Conservation (phyloP, 1,140 invertebrate species). For the Atta texana region DNA sequence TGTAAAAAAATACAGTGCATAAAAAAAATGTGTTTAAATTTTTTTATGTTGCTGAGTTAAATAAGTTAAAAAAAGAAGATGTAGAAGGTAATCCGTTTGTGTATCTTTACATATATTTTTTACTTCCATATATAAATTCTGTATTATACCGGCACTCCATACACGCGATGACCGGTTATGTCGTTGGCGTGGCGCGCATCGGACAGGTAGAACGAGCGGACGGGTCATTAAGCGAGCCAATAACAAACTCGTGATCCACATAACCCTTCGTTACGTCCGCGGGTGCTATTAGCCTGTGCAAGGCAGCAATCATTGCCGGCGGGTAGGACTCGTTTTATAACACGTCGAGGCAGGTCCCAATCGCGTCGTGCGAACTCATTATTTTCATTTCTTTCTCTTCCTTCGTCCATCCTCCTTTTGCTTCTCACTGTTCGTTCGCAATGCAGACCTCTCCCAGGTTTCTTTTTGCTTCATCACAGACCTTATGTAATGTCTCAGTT, state of each 20-base stretch:
- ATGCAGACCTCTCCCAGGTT: neutral
- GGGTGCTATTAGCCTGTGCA: conserved; percentile 66
- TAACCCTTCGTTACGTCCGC: conserved; percentile 73
- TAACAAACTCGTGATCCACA: conserved; percentile 75
- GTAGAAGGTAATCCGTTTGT: neutral
- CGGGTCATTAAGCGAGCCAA: conserved; percentile 73
- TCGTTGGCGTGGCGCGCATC: conserved; percentile 43
- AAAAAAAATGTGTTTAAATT: neutral
- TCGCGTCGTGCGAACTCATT: conserved; percentile 65
- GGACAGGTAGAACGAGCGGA: conserved; percentile 68
- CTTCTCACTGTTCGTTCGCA: conserved; percentile 10
- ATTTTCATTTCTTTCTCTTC: conserved; percentile 41
- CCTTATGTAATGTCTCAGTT: conserved; percentile 67
- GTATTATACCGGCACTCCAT: conserved; percentile 2
- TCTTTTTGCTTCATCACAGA: conserved; percentile 50
- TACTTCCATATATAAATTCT: conserved; percentile 32
- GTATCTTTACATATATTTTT: neutral
- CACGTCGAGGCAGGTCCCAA: conserved; percentile 25
- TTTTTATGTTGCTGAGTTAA: neutral
- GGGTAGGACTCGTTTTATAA: conserved; percentile 69
- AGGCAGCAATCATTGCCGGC: conserved; percentile 67
- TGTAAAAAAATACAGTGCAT: neutral
- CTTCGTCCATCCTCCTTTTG: neutral
- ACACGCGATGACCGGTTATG: conserved; percentile 45
- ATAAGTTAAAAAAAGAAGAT: neutral